Evolutionary conservation across 2,113 vertebrate genomes (phyloP), one percentile per base, ranked within the genome.

Genomic region (Entomyzon cyanotis): DNA sequence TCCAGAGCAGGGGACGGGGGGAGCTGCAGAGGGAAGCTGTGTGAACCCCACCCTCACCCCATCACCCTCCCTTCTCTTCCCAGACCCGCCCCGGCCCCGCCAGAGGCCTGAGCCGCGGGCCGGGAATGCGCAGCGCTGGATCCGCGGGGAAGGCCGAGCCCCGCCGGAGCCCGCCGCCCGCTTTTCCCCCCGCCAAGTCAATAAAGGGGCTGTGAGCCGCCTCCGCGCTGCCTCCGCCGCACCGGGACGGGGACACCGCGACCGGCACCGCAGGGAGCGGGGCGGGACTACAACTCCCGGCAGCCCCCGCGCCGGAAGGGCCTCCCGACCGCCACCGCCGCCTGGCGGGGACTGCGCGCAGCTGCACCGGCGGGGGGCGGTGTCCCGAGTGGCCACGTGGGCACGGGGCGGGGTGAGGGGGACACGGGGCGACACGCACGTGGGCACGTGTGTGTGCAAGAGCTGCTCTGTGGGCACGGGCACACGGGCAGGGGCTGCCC

Each of bases 271-370:
- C 23, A 59, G 41, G 68, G 50, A 23, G 28, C 9, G 39, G 27
- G 18, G 17, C 5, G 16, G 65, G 46, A 91, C 93, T 94, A 91
- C 79, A 75, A 7, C 56, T 94, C 92, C 92, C 92, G 20, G 78
- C 88, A 49, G n/a, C 9, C 19, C 23, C 41, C 33, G 74, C 28
- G 33, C 12, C 22, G 76, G 87, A 90, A 86, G 35, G 3, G 12
- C 16, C 19, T 30, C 10, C 8, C 11, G 4, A 2, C 3, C 11
- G 16, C 3, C 0, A 0, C 0, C 63, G 58, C 76, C 87, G 58
- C 46, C 92, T 86, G 58, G 81, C n/a, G 87, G 81, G 9, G 5
- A 5, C 5, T 13, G 68, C 17, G 23, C 33, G 10, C 20, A 13
- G 5, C n/a, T 18, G 58, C 42, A 15, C 1, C 10, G 33, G 15